Evolutionary conservation across 2,113 vertebrate species (phyloP).

Genomic region (Puma concolor): DNA sequence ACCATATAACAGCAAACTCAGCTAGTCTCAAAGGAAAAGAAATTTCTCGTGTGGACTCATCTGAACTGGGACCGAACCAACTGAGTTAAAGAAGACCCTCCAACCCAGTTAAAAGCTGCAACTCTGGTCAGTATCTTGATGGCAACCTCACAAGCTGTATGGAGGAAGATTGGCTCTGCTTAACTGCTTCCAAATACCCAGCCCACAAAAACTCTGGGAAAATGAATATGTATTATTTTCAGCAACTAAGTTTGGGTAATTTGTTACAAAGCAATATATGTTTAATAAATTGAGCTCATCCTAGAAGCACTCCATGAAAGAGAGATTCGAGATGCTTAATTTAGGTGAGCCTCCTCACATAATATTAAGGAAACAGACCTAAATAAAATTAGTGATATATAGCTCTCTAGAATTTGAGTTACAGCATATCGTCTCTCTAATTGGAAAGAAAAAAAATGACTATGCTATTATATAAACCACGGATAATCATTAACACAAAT

Average conservation of each 20-base stretch:
- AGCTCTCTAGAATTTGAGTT: neutral
- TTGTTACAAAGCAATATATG: neutral
- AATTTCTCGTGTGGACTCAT: neutral
- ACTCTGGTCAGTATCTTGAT: neutral
- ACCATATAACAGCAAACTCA: neutral
- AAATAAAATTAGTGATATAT: neutral
- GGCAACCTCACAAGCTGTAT: neutral
- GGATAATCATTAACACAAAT: neutral
- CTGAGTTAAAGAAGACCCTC: neutral
- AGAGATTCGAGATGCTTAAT: neutral
- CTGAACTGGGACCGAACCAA: neutral
- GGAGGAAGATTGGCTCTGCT: neutral
- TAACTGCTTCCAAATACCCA: neutral
- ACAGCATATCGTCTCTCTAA: neutral
- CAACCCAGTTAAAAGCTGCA: neutral
- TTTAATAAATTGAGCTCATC: neutral
- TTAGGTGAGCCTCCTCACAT: neutral
- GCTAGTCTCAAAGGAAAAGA: neutral
- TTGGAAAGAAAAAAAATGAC: neutral
- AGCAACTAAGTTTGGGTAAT: neutral
- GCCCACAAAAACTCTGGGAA: neutral
- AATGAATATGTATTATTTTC: neutral
- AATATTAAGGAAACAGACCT: neutral
- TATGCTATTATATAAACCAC: neutral
- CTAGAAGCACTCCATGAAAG: neutral